These are phyloP conservation scores for Talpa occidentalis DNA, from an alignment of 2,113 vertebrate species.

Conservation along the genomic window DNA sequence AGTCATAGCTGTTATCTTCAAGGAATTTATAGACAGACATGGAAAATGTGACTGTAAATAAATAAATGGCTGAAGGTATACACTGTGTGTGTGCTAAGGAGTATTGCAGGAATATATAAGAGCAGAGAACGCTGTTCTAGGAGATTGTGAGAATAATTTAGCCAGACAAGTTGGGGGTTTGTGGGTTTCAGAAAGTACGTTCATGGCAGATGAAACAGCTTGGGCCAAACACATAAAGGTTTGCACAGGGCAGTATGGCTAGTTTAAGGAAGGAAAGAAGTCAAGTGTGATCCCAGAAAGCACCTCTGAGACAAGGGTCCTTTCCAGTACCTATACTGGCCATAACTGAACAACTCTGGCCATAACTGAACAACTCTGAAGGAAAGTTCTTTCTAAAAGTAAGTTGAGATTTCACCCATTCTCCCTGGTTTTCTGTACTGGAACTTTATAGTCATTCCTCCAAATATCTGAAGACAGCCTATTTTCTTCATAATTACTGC, in stretches of 20 bases:
- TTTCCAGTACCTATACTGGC: neutral
- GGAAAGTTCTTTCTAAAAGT: neutral
- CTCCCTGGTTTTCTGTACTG: neutral
- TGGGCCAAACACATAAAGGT: neutral
- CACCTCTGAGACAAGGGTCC: neutral
- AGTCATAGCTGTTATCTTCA: neutral
- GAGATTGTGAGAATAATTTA: neutral
- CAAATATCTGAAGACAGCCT: neutral
- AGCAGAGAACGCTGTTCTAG: neutral
- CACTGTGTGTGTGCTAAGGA: neutral
- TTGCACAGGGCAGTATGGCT: rapidly evolving
- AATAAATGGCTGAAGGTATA: neutral
- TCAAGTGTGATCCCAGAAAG: neutral
- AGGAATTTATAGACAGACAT: neutral
- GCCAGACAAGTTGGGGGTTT: neutral
- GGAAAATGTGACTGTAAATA: neutral
- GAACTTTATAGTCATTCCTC: neutral
- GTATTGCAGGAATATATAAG: neutral
- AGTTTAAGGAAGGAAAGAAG: neutral
- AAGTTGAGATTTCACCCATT: neutral
- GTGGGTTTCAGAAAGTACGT: neutral
- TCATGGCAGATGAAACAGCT: neutral
- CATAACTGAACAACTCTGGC: neutral
- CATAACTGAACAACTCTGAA: neutral
- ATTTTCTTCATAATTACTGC: neutral